Conservation (phyloP, 2,888 invertebrate species). For the Hartigia nigra region DNA sequence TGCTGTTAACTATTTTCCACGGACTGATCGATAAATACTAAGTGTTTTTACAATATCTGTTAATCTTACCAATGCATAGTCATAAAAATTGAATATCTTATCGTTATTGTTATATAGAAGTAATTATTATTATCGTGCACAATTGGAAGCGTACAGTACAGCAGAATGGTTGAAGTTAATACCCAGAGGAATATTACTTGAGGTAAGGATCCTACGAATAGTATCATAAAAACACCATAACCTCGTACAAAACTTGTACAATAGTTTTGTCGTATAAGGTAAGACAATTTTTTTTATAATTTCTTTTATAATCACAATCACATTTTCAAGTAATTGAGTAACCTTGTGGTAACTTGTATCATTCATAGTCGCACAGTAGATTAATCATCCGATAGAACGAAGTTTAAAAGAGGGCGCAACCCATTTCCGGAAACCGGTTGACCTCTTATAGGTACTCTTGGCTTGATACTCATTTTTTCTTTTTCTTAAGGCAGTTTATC, state of each 20-base stretch:
- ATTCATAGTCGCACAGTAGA: neutral
- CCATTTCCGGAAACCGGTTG: conserved; percentile 47
- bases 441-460: conserved; percentile 15
- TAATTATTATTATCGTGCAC: neutral
- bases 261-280: neutral
- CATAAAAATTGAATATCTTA: neutral
- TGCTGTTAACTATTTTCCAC: neutral
- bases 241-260: neutral
- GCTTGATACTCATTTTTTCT: neutral
- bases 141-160: neutral
- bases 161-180: neutral
- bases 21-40: neutral
- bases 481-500: neutral
- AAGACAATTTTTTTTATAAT: neutral
- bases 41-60: neutral
- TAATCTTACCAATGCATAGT: neutral
- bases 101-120: neutral
- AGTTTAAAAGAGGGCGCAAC: conserved; percentile 20
- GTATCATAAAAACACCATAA: neutral
- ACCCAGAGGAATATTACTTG: neutral
- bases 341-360: neutral
- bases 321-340: neutral
- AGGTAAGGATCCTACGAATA: neutral
- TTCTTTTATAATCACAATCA: neutral
- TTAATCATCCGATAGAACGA: neutral